These are phyloP conservation scores for Tragulus kanchil DNA, from an alignment of 2,113 vertebrate genomes.

Conservation along the genomic window DNA sequence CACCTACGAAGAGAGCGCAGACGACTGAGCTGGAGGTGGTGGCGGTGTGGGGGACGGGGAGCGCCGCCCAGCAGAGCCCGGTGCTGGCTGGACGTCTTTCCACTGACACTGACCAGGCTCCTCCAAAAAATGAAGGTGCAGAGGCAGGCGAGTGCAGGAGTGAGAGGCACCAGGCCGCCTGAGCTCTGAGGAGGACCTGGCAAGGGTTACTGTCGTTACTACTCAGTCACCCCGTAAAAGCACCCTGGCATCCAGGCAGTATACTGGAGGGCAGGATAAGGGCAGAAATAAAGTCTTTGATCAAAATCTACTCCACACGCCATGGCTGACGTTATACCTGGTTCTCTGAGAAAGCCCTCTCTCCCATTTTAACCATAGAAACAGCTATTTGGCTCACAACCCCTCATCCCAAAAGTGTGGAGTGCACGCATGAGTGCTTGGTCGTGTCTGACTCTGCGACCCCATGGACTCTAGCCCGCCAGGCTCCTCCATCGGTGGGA, in stretches of 20 bases:
- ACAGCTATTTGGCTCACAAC: neutral
- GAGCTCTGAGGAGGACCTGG: neutral
- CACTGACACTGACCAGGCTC: neutral
- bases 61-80: no score
- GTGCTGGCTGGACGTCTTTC: neutral
- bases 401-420: neutral
- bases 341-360: neutral
- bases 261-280: neutral
- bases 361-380: neutral
- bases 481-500: neutral
- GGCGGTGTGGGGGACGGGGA: neutral
- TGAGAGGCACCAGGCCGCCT: neutral
- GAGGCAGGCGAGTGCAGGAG: neutral
- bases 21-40: neutral
- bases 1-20: slow-evolving; percentile 82
- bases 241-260: neutral
- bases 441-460: neutral
- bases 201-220: neutral
- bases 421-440: neutral
- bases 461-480: neutral
- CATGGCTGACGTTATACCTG: neutral
- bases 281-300: neutral
- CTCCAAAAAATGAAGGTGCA: neutral
- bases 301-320: neutral
- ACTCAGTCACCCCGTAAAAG: neutral